Base-by-base conservation (phyloP, 2,888 invertebrate genomes). In the Sturmia bella region DNA sequence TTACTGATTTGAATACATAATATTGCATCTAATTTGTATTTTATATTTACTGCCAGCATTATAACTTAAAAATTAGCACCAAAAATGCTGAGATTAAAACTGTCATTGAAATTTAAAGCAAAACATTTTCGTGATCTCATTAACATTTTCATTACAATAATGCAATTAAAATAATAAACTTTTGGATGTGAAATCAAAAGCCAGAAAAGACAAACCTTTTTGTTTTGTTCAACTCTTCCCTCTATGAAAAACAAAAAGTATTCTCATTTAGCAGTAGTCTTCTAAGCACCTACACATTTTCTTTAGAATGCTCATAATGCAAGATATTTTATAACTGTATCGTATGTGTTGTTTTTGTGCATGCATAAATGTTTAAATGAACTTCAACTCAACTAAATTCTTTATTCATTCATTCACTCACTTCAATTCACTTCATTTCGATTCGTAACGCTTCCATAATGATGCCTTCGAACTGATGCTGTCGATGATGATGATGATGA, bases 331-430 rank as follows among this genome's bases (percentile, higher is more conserved):
- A 32, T 32, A 32, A 32, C 5, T 32, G 32, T 32, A 17, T 21
- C 43, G 61, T 27, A 17, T 37, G 45, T 68, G 52, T 37, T 61
- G 45, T 61, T 69, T 54, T 15, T 45, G 39, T 15, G n/a, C 37
- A 43, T 54, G 15, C 37, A 54, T 54, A 76, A 69, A 76, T 45
- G 54, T 13, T 54, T 63, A 76, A 68, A 76, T 69, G 54, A 61
- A 76, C 61, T 69, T 69, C 69, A 76, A 63, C 24, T 76, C 43
- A 61, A 69, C 54, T 69, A 61, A 69, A 54, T 68, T 4, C 41
- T 59, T 59, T 41, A 32, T 59, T 72, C 59, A 70, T 70, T n/a
- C 57, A 70, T 19, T 56, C 32, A 75, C 17, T 54, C 54, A 61
- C 27, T 45, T 32, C 45, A 50, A 52, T 73, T 45, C 6, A 52